These are phyloP conservation scores for Drosophila teissieri DNA, from an alignment of 1,140 invertebrate genomes.

Conservation along the genomic window DNA sequence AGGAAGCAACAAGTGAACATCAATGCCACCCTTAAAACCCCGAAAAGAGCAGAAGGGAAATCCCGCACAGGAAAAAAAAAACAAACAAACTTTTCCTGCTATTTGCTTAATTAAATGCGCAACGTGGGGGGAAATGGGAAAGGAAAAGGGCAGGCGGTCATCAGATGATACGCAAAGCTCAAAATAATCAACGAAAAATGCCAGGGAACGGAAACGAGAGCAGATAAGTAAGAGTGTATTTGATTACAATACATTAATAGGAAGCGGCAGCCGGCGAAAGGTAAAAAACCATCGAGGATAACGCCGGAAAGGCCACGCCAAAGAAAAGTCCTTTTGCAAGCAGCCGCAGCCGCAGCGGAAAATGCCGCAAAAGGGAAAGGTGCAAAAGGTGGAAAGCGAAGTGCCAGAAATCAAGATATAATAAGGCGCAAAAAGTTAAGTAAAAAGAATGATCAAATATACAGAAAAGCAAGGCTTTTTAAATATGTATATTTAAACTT, in stretches of 20 bases:
- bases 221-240: slow-evolving; percentile 50
- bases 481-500: neutral
- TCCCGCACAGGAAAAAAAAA: slow-evolving; percentile 19
- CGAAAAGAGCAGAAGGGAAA: slow-evolving; percentile 25
- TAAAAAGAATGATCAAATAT: neutral
- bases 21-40: slow-evolving; percentile 49
- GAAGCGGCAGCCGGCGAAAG: slow-evolving; percentile 22
- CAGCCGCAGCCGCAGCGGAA: slow-evolving; percentile 31
- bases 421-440: slow-evolving; percentile 40
- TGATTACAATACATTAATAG: slow-evolving; percentile 75
- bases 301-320: slow-evolving; percentile 17
- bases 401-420: slow-evolving; percentile 58
- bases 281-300: slow-evolving; percentile 25
- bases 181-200: slow-evolving; percentile 60
- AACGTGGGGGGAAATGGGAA: slow-evolving; percentile 52
- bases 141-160: slow-evolving; percentile 41
- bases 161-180: slow-evolving; percentile 42
- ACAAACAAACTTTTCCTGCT: slow-evolving; percentile 53
- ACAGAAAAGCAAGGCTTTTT: neutral
- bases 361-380: slow-evolving; percentile 26
- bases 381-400: slow-evolving; percentile 27
- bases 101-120: slow-evolving; percentile 79
- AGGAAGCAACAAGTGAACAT: slow-evolving; percentile 64
- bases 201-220: slow-evolving; percentile 8
- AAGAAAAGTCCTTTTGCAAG: slow-evolving; percentile 28